Evolutionary conservation across 2,113 vertebrate species (phyloP).

Genomic region (Tursiops truncatus): DNA sequence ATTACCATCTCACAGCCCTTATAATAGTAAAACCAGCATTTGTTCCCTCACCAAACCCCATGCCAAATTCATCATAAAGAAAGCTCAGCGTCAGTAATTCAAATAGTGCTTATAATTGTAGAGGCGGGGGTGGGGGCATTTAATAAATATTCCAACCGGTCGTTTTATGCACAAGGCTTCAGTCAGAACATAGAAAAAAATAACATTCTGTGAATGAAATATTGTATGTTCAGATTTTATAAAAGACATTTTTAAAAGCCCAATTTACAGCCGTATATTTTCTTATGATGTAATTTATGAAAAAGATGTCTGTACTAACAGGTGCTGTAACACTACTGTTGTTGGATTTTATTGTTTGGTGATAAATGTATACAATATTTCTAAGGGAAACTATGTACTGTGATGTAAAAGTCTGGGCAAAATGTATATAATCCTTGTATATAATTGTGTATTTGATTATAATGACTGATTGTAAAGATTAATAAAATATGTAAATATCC

Average conservation of each 20-base stretch:
- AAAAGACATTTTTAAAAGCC: constrained; percentile 84
- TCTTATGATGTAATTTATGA: constrained; percentile 86
- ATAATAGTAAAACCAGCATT: constrained; percentile 73
- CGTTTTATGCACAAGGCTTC: constrained; percentile 80
- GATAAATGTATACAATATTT: constrained; percentile 83
- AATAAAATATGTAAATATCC: constrained; percentile 91
- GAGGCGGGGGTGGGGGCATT: background rate
- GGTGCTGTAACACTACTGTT: constrained; percentile 85
- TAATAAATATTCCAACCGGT: constrained; percentile 65
- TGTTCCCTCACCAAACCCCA: constrained; percentile 72
- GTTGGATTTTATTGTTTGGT: constrained; percentile 84
- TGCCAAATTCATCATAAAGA: constrained; percentile 59
- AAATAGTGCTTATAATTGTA: constrained; percentile 24
- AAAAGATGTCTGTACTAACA: constrained; percentile 84
- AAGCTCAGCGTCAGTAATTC: constrained; percentile 41
- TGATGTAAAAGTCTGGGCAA: constrained; percentile 89
- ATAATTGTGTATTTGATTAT: constrained; percentile 91
- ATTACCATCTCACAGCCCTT: constrained; percentile 64
- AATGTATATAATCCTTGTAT: constrained; percentile 89
- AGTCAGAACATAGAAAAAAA: constrained; percentile 80
- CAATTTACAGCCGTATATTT: constrained; percentile 88
- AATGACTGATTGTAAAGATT: constrained; percentile 91
- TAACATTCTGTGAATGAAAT: constrained; percentile 88
- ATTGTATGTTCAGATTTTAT: constrained; percentile 86
- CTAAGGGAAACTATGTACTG: constrained; percentile 86